phyloP scores from a whole-genome alignment of 1,140 invertebrate genomes.

The Pomphorhynchus laevis region DNA sequence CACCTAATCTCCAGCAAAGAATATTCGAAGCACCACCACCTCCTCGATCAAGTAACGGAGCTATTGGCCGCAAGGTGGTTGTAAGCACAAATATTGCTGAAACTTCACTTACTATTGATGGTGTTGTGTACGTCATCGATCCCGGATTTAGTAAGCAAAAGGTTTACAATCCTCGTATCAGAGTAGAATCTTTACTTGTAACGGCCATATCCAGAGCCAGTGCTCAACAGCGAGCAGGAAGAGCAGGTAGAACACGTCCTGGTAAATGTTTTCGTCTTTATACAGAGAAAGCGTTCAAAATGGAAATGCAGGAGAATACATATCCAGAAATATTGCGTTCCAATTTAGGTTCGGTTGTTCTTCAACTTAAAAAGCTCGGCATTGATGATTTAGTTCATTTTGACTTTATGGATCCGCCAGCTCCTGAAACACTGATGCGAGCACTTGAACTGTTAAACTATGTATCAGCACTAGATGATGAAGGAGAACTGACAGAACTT shows the following conservation, averaged over 20 bases:
- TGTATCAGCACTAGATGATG: slow-evolving; percentile 68
- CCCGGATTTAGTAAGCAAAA: slow-evolving; percentile 99
- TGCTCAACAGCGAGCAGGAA: slow-evolving; percentile 80
- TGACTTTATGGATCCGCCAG: slow-evolving; percentile 99
- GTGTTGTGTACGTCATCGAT: slow-evolving; percentile 98
- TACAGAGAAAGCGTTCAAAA: slow-evolving; percentile 86
- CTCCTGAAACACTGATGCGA: slow-evolving; percentile 97
- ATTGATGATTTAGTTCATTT: slow-evolving; percentile 98
- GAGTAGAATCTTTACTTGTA: slow-evolving; percentile 79
- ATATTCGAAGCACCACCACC: slow-evolving; percentile 83
- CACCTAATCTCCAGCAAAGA: slow-evolving; percentile 72
- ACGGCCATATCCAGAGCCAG: slow-evolving; percentile 95
- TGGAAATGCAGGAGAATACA: slow-evolving; percentile 97
- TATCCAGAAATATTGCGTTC: slow-evolving; percentile 90
- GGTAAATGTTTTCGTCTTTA: slow-evolving; percentile 94
- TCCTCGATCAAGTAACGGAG: slow-evolving; percentile 47
- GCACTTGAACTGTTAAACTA: slow-evolving; percentile 88
- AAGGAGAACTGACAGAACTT: slow-evolving; percentile 24
- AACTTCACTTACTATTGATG: slow-evolving; percentile 91
- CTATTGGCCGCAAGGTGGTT: slow-evolving; percentile 64
- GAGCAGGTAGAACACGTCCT: slow-evolving; percentile 69
- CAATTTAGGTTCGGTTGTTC: slow-evolving; percentile 71
- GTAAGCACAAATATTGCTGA: slow-evolving; percentile 97
- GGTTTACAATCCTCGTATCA: slow-evolving; percentile 73
- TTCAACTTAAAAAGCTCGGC: slow-evolving; percentile 89